phyloP scores from a whole-genome alignment of 2,797 vertebrate genomes.

The Channallabes apus region DNA sequence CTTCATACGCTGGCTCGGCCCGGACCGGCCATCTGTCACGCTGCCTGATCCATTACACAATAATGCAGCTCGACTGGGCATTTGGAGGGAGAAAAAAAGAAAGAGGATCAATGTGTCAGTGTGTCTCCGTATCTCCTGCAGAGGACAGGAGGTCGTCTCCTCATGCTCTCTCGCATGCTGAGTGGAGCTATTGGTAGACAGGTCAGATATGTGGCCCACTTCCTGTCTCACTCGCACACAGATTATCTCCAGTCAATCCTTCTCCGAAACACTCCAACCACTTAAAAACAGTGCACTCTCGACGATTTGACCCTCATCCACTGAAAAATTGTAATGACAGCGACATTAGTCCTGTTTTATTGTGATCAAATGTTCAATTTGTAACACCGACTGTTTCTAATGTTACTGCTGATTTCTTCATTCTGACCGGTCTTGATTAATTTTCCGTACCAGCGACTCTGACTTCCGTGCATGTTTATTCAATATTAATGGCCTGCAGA shows the following conservation, averaged over 20 bases:
- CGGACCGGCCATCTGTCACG: slow-evolving; percentile 54
- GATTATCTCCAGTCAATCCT: slow-evolving; percentile 34
- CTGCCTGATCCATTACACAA: slow-evolving; percentile 52
- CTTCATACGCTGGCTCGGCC: slow-evolving; percentile 56
- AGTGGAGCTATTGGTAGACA: slow-evolving; percentile 37
- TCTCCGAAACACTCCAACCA: slow-evolving; percentile 32
- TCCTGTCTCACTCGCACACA: slow-evolving; percentile 15
- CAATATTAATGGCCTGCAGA: background rate
- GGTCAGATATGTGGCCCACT: slow-evolving; percentile 36
- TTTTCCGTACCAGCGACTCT: background rate
- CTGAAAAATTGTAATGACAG: too few species aligned
- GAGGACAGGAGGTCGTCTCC: slow-evolving; percentile 43
- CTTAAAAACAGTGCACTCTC: slow-evolving; percentile 20
- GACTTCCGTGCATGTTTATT: background rate
- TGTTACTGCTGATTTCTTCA: background rate
- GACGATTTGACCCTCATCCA: background rate
- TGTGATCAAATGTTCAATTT: background rate
- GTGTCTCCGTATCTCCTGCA: slow-evolving; percentile 30
- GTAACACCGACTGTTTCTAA: background rate
- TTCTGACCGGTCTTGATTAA: too few species aligned
- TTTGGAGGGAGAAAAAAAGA: slow-evolving; percentile 20
- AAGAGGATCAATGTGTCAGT: slow-evolving; percentile 24
- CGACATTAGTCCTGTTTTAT: background rate
- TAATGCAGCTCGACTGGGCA: slow-evolving; percentile 58
- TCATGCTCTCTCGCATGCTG: slow-evolving; percentile 33